Evolutionary conservation across 2,113 vertebrate genomes (phyloP), one percentile per base, ranked within the genome.

Genomic region (Seriola rivoliana): DNA sequence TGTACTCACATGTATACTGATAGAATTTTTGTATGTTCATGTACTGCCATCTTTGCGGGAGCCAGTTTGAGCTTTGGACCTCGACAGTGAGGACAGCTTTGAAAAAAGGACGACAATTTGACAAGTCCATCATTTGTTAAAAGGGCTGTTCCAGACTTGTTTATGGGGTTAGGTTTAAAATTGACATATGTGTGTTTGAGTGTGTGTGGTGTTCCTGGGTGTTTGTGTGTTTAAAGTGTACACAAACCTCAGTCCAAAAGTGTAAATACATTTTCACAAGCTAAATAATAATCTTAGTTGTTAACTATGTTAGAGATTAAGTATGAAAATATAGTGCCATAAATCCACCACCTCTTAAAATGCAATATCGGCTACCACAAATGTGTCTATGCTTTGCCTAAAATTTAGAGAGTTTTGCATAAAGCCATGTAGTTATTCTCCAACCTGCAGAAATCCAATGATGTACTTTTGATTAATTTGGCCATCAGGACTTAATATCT

Each of bases 171-270:
- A 36, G 14, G 50, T 48, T 58, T 29, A 19, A 3, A 48, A 36
- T 4, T 13, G 63, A 36, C 21, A 34, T 0, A 8, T 52, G 3
- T 65, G 29, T 57, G 25, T 32, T 23, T 54, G 46, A 57, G 48
- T 67, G 8, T 38, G 23, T 66, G 46, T 64, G 8, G 12, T 21
- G 21, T 38, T 10, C 44, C 17, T 40, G 44, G 34, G 77, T 73
- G 60, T 60, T 70, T 29, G 29, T 29, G 29, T 29, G 29, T 29
- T 29, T 29, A 29, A 85, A 66, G 68, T 80, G 64, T 65, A 71
- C 44, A 69, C 38, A 77, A 17, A 44, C 59, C 60, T 44, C 25
- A 36, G 12, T 65, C 29, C 32, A 59, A 82, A 68, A 69, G 73
- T 78, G 78, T 66, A 85, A 29, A 29, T 29, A 29, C 29, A 29